These are phyloP conservation scores for Rhabdornis inornatus DNA, from an alignment of 2,113 vertebrate species.

Conservation along the genomic window DNA sequence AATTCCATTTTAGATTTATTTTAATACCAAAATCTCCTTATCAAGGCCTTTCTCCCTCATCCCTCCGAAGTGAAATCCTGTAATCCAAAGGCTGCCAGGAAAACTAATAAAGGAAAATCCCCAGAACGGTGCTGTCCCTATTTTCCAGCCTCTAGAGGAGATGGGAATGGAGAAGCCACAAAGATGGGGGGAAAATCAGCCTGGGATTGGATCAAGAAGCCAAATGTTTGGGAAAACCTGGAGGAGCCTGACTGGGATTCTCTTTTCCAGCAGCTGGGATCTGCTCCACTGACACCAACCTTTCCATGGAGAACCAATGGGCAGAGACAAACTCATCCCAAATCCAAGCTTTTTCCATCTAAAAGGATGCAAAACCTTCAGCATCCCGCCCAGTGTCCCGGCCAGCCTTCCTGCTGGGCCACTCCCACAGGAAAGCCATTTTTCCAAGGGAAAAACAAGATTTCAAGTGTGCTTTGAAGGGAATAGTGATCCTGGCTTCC, in stretches of 20 bases:
- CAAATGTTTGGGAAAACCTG: not conserved
- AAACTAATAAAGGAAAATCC: not conserved
- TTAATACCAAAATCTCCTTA: not conserved
- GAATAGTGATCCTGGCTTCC: fast-evolving
- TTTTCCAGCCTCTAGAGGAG: not conserved
- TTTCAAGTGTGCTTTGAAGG: not conserved
- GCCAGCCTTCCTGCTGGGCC: not conserved
- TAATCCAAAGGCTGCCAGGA: not conserved
- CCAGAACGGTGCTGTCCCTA: fast-evolving
- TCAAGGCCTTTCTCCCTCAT: not conserved
- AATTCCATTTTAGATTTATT: not conserved
- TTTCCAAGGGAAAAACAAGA: not conserved
- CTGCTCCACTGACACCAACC: not conserved
- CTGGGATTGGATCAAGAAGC: not conserved
- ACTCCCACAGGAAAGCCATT: fast-evolving
- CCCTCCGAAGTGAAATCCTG: fast-evolving
- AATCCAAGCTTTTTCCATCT: not conserved
- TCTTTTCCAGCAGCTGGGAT: not conserved
- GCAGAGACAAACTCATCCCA: not conserved
- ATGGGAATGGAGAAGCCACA: not conserved
- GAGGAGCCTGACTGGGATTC: not conserved
- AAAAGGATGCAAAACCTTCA: not conserved
- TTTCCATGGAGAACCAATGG: fast-evolving
- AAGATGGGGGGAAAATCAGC: not conserved
- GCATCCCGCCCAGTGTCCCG: not conserved